A percentile compares a stretch with the other conserved stretches of the same genome.
Evolutionary conservation across 1,140 invertebrate species (phyloP).

Genomic region (Varroa destructor): DNA sequence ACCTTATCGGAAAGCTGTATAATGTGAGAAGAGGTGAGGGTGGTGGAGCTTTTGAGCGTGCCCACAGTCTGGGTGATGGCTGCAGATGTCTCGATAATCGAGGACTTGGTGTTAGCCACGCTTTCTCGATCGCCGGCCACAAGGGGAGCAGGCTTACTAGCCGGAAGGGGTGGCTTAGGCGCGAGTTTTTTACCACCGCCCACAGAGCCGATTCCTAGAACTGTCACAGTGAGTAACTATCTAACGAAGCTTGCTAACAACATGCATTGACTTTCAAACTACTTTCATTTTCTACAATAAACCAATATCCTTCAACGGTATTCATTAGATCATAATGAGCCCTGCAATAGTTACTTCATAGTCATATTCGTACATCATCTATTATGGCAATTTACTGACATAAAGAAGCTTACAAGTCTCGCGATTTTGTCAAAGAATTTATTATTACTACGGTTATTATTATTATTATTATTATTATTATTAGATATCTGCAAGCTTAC

Average conservation of each 20-base stretch:
- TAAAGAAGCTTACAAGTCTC: no score
- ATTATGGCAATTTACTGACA: no score
- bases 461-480: no score
- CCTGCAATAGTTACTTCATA: no score
- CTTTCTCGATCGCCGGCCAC: not conserved
- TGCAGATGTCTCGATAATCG: conserved; percentile 35
- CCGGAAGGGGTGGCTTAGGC: conserved; percentile 1
- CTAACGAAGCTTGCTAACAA: no score
- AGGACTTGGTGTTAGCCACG: conserved; percentile 29
- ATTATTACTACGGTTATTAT: no score
- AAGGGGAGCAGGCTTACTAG: conserved; percentile 6
- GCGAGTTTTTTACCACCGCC: conserved; percentile 17
- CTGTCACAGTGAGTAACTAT: conserved; percentile 1
- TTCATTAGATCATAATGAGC: no score
- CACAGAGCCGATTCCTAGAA: conserved; percentile 27
- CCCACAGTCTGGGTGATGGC: conserved; percentile 35
- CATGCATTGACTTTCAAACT: no score
- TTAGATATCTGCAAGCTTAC: not conserved
- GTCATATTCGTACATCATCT: no score
- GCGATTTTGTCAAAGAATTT: no score
- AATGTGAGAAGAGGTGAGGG: conserved; percentile 42
- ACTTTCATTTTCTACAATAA: no score
- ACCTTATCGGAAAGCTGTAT: conserved; percentile 66
- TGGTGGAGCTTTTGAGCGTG: conserved; percentile 31
- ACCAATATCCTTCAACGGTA: no score